phyloP scores from a whole-genome alignment of 2,888 invertebrate genomes.

The Galerucella pusilla region DNA sequence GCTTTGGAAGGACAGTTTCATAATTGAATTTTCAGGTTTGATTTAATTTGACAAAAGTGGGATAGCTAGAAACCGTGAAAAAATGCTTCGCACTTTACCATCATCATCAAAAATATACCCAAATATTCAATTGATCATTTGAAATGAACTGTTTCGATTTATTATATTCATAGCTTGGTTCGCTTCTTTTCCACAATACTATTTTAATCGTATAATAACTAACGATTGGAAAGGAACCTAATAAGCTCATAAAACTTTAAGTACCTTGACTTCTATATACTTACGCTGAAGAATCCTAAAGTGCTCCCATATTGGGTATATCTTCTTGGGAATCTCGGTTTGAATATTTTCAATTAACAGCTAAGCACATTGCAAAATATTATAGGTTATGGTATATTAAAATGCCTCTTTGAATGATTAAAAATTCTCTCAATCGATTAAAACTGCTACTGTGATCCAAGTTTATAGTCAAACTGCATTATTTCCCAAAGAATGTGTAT shows the following conservation, averaged over 20 bases:
- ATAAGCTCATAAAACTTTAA: conserved; percentile 36
- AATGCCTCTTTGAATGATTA: conserved; percentile 39
- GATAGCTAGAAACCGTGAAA: no score
- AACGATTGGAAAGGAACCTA: conserved; percentile 13
- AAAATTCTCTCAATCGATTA: conserved; percentile 37
- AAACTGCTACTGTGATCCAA: conserved; percentile 35
- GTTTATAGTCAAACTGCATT: conserved; percentile 37
- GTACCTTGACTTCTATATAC: conserved; percentile 28
- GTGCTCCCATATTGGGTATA: conserved; percentile 31
- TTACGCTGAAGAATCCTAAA: conserved; percentile 33
- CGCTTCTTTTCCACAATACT: not conserved
- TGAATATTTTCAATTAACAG: conserved; percentile 39
- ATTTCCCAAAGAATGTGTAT: conserved; percentile 29
- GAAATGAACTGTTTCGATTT: not conserved
- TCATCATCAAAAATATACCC: no score
- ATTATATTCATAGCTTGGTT: not conserved
- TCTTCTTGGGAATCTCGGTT: conserved; percentile 34
- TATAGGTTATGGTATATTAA: conserved; percentile 36
- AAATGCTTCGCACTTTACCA: no score
- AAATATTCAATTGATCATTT: not conserved
- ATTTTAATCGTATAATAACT: conserved; percentile 16
- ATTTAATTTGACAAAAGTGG: no score
- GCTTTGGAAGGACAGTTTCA: no score
- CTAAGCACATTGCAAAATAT: conserved; percentile 40
- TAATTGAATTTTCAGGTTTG: no score